These are phyloP conservation scores for Meloidogyne exigua DNA, from an alignment of 1,140 invertebrate genomes.

Conservation along the genomic window DNA sequence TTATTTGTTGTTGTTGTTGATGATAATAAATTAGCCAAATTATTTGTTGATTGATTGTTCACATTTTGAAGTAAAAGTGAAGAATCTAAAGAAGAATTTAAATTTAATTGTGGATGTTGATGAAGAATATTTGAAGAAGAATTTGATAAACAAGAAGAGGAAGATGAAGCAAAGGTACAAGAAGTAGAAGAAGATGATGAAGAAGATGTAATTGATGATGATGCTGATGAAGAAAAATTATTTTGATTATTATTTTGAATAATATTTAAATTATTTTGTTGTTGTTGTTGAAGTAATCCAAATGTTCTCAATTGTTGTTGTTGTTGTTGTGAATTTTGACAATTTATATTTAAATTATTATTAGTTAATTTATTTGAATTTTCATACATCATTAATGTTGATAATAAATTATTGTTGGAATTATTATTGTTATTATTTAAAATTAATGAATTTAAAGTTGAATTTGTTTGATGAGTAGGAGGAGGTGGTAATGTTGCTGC, in stretches of 20 bases:
- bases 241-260: not conserved
- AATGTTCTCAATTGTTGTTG: constrained; percentile 12
- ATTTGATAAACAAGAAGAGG: not conserved
- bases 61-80: not conserved
- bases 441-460: not conserved
- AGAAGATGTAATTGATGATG: not conserved
- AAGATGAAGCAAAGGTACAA: not conserved
- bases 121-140: constrained; percentile 6
- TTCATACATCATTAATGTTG: constrained; percentile 1
- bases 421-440: not conserved
- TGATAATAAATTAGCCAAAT: not conserved
- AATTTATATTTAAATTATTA: constrained; percentile 2
- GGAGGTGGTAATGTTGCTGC: not conserved
- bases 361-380: not conserved
- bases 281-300: constrained; percentile 10
- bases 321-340: not conserved
- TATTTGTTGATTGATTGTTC: not conserved
- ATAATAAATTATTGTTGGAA: not conserved
- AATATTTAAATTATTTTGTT: not conserved
- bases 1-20: not conserved
- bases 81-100: constrained; percentile 5
- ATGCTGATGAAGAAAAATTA: not conserved
- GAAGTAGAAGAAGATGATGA: not conserved
- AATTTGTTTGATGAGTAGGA: not conserved
- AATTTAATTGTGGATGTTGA: not conserved